phyloP scores from a whole-genome alignment of 1,140 invertebrate species.

The Glomeris maerens region DNA sequence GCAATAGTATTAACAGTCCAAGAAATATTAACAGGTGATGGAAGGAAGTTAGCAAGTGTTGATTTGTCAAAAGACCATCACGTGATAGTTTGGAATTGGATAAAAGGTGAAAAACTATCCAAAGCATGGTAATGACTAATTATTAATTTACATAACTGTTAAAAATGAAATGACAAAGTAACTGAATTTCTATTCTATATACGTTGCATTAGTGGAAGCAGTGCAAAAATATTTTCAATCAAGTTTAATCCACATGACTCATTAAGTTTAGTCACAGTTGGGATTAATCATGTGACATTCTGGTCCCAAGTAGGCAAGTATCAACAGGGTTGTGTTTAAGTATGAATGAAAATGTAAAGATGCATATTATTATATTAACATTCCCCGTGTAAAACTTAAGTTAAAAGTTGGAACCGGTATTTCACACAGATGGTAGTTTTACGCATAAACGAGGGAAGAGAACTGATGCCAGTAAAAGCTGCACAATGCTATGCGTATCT shows the following conservation, averaged over 20 bases:
- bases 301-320: slow-evolving; percentile 30
- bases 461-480: slow-evolving; percentile 29
- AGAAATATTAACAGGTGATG: no score
- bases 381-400: no score
- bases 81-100: no score
- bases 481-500: slow-evolving; percentile 31
- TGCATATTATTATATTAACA: slow-evolving; percentile 4
- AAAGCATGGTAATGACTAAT: no score
- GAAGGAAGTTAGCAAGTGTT: no score
- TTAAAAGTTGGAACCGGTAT: no score
- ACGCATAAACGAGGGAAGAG: slow-evolving; percentile 31
- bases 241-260: slow-evolving; percentile 32
- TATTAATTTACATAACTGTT: no score
- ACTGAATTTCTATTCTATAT: no score
- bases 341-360: slow-evolving; percentile 1
- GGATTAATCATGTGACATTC: slow-evolving; percentile 34
- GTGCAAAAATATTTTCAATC: slow-evolving; percentile 34
- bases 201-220: slow-evolving; percentile 32
- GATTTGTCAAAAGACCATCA: no score
- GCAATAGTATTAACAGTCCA: no score
- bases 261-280: slow-evolving; percentile 30
- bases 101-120: no score
- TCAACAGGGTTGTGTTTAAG: background rate
- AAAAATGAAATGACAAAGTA: no score
- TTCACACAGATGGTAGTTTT: slow-evolving; percentile 34